Evolutionary conservation across 2,797 vertebrate genomes (phyloP).

Genomic region (Podargus strigoides): DNA sequence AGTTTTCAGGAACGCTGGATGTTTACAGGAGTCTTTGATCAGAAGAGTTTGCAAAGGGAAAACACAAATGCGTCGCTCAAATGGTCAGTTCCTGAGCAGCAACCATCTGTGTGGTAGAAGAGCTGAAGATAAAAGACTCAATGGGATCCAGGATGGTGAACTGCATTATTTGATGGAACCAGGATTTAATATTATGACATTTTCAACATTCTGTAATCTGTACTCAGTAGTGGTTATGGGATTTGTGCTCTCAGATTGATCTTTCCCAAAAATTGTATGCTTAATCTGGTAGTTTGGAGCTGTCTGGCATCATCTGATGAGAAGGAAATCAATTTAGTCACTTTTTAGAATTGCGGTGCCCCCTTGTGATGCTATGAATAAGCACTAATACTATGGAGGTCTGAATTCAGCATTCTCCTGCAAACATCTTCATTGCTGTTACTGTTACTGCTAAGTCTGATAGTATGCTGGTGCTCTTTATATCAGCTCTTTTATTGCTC

Average conservation of each 20-base stretch:
- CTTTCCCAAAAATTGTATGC: not conserved
- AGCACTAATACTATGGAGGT: not conserved
- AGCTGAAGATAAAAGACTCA: not conserved
- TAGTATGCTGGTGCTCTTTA: no score
- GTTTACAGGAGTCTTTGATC: not conserved
- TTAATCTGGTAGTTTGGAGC: not conserved
- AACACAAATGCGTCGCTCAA: not conserved
- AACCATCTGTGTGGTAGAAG: not conserved
- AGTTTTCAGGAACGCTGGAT: not conserved
- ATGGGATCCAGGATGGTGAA: not conserved
- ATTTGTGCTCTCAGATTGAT: not conserved
- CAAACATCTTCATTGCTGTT: no score
- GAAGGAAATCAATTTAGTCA: not conserved
- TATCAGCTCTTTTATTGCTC: not conserved
- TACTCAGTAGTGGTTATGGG: not conserved
- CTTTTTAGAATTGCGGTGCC: not conserved
- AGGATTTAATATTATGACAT: not conserved
- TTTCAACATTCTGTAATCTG: not conserved
- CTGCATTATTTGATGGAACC: not conserved
- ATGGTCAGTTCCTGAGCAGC: not conserved
- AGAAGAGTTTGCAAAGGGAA: not conserved
- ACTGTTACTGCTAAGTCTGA: no score
- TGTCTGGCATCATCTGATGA: not conserved
- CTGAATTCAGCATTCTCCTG: not conserved
- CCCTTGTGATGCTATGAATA: not conserved